A percentile compares a stretch with the other conserved stretches of the same genome.
phyloP scores from a whole-genome alignment of 2,888 invertebrate species.

The Rhopalosiphum nymphaeae region DNA sequence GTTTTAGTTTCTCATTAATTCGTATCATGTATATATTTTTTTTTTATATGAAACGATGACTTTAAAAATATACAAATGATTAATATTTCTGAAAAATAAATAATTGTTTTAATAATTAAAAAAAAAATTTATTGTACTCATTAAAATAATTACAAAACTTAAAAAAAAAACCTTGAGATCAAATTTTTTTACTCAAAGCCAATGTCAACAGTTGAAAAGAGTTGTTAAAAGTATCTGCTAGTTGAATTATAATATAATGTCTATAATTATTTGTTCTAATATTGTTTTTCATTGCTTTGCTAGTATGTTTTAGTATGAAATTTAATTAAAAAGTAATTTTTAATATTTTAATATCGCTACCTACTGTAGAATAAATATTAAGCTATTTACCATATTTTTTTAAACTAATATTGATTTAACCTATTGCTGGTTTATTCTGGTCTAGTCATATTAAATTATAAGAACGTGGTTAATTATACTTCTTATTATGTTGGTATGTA shows the following conservation, averaged over 20 bases:
- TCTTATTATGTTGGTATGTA: neutral
- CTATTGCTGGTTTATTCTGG: neutral
- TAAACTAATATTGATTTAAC: neutral
- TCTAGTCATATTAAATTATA: neutral
- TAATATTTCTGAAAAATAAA: constrained; percentile 3
- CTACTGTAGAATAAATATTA: neutral
- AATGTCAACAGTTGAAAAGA: constrained; percentile 5
- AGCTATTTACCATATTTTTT: neutral
- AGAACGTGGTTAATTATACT: neutral
- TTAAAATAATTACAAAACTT: constrained; percentile 1
- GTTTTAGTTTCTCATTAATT: neutral
- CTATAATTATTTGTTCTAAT: constrained; percentile 10
- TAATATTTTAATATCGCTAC: neutral
- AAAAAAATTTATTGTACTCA: neutral
- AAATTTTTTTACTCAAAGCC: neutral
- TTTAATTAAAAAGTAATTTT: neutral
- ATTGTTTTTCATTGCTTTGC: neutral
- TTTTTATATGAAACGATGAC: too few relatives aligned
- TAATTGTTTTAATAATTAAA: neutral
- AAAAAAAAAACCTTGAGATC: constrained; percentile 35
- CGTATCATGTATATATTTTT: neutral
- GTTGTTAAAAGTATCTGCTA: neutral
- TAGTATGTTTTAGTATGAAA: neutral
- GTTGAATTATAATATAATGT: neutral
- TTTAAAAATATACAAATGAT: neutral